Evolutionary conservation across 2,113 vertebrate genomes (phyloP).

Genomic region (Perognathus longimembris): DNA sequence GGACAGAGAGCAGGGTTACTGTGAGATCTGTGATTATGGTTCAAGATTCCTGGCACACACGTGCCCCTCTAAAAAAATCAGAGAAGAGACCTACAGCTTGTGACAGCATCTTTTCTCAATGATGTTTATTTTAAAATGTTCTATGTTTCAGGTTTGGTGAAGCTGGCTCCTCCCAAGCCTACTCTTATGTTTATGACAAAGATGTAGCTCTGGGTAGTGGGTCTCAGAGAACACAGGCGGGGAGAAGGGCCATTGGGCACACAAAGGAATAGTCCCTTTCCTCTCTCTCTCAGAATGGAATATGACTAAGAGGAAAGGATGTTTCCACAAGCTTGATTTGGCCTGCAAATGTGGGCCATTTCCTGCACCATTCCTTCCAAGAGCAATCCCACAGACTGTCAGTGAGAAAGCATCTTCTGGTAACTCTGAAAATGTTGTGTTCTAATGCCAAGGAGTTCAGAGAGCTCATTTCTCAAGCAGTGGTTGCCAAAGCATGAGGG

Average conservation of each 20-base stretch:
- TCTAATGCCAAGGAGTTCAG: neutral
- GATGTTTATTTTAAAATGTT: neutral
- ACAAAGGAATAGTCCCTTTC: neutral
- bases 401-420: slow-evolving; percentile 5
- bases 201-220: neutral
- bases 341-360: slow-evolving; percentile 24
- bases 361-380: slow-evolving; percentile 60
- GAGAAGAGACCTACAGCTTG: neutral
- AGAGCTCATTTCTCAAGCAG: neutral
- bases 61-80: neutral
- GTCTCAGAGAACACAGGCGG: neutral
- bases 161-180: neutral
- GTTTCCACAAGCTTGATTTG: slow-evolving; percentile 52
- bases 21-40: neutral
- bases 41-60: neutral
- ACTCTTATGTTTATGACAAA: neutral
- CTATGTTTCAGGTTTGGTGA: neutral
- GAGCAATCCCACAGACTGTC: slow-evolving; percentile 20
- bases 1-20: neutral
- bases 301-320: slow-evolving; percentile 21
- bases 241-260: neutral
- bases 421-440: neutral
- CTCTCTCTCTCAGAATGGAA: neutral
- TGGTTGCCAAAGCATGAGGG: neutral
- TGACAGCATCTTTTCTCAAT: neutral